Conservation (phyloP, 2,797 vertebrate species). For the Podargus strigoides region DNA sequence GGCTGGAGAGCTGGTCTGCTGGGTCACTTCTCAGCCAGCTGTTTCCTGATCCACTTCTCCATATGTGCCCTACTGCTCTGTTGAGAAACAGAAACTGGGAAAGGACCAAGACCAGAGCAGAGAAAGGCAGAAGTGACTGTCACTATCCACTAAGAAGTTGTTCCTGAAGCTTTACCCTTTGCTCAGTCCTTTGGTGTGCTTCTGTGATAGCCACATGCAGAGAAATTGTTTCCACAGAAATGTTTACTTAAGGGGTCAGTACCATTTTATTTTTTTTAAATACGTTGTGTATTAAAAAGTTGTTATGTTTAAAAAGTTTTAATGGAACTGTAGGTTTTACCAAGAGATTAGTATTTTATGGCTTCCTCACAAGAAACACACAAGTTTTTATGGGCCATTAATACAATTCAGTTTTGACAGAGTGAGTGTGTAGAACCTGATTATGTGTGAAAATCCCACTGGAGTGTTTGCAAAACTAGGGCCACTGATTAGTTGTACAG, state of each 20-base stretch:
- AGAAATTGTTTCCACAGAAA: not conserved
- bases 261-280: not conserved
- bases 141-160: not conserved
- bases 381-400: not conserved
- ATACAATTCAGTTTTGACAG: not conserved
- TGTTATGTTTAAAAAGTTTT: not conserved
- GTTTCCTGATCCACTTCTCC: not conserved
- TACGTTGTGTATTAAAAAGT: accelerated
- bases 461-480: not conserved
- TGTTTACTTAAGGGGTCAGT: not conserved
- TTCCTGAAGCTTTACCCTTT: not conserved
- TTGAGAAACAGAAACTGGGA: not conserved
- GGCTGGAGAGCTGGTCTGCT: not conserved
- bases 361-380: not conserved
- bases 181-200: not conserved
- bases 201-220: not conserved
- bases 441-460: not conserved
- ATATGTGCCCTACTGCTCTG: not conserved
- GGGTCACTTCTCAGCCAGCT: not conserved
- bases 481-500: not conserved
- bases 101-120: not conserved
- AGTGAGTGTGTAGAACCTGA: not conserved
- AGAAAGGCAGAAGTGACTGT: not conserved
- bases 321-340: not conserved
- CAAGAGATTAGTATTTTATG: not conserved